phyloP scores from a whole-genome alignment of 2,113 vertebrate genomes.

The Dasyprocta punctata region DNA sequence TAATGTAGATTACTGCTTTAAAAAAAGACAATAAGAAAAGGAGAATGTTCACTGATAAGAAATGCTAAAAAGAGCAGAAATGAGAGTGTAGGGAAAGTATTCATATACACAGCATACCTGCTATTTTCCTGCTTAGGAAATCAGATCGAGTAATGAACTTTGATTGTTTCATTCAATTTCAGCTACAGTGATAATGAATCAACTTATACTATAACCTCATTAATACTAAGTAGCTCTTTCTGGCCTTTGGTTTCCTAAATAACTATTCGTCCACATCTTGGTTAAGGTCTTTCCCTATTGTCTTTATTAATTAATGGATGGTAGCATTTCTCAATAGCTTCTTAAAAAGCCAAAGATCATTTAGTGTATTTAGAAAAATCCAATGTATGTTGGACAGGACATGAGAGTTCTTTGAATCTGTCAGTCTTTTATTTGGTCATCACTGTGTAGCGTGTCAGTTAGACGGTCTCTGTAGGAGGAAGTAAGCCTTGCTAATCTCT shows the following conservation, averaged over 20 bases:
- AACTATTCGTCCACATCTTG: conserved; percentile 67
- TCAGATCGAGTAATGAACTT: conserved; percentile 60
- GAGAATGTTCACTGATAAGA: conserved; percentile 71
- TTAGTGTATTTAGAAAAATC: conserved; percentile 74
- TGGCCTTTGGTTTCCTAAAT: conserved; percentile 71
- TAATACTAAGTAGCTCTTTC: conserved; percentile 71
- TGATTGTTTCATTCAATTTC: conserved; percentile 80
- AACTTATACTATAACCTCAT: conserved; percentile 75
- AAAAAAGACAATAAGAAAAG: conserved; percentile 62
- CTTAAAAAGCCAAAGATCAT: conserved; percentile 66
- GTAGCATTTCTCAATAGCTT: conserved; percentile 59
- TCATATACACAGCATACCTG: conserved; percentile 58
- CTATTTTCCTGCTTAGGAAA: conserved; percentile 66
- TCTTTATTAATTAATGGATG: conserved; percentile 63
- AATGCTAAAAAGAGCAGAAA: conserved; percentile 52
- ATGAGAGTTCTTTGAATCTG: conserved; percentile 70
- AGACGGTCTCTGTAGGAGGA: conserved; percentile 66
- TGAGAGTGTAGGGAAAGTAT: conserved; percentile 58
- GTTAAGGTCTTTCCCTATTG: conserved; percentile 65
- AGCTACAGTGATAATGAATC: conserved; percentile 77
- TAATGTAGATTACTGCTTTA: conserved; percentile 22
- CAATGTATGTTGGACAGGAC: conserved; percentile 63
- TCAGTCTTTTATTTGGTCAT: conserved; percentile 77
- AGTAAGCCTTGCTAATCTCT: conserved; percentile 82
- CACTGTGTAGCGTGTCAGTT: conserved; percentile 61